These are phyloP conservation scores for Bradypus variegatus DNA, from an alignment of 2,797 vertebrate genomes.

Conservation along the genomic window DNA sequence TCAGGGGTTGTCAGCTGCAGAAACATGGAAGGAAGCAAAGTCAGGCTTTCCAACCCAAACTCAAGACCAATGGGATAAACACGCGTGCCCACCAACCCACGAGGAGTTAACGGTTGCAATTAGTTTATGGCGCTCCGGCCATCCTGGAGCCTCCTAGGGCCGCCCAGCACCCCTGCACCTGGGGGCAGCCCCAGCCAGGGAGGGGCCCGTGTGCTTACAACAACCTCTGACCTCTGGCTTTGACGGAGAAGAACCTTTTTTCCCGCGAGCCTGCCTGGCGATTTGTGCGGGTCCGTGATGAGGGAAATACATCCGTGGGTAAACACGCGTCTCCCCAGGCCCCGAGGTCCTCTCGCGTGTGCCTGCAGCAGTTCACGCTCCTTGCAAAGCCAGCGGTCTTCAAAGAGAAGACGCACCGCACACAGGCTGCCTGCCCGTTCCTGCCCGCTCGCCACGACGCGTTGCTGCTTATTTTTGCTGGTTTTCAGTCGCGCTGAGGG, in stretches of 20 bases:
- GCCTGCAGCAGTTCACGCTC: background rate
- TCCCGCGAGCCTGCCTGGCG: background rate
- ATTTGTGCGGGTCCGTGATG: accelerated
- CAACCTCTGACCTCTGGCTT: accelerated
- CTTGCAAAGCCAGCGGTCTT: background rate
- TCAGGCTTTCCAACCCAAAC: no score
- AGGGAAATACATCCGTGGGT: background rate
- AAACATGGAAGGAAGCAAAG: no score
- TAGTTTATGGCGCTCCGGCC: background rate
- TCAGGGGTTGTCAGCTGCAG: background rate
- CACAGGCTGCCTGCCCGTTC: background rate
- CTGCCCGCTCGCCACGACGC: accelerated
- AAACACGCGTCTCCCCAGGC: accelerated
- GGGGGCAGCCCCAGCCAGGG: background rate
- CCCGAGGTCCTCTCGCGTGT: no score
- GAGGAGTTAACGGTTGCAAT: accelerated
- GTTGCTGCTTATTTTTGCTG: background rate
- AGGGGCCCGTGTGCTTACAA: background rate
- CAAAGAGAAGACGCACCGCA: accelerated
- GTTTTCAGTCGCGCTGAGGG: background rate
- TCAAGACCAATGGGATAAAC: background rate
- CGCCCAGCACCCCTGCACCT: background rate
- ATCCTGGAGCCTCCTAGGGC: no score
- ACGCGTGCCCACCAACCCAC: background rate
- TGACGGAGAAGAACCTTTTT: background rate